A percentile compares a stretch with the other conserved stretches of the same genome.
These are phyloP conservation scores for Drosophila santomea DNA, from an alignment of 1,140 invertebrate species.

Conservation along the genomic window DNA sequence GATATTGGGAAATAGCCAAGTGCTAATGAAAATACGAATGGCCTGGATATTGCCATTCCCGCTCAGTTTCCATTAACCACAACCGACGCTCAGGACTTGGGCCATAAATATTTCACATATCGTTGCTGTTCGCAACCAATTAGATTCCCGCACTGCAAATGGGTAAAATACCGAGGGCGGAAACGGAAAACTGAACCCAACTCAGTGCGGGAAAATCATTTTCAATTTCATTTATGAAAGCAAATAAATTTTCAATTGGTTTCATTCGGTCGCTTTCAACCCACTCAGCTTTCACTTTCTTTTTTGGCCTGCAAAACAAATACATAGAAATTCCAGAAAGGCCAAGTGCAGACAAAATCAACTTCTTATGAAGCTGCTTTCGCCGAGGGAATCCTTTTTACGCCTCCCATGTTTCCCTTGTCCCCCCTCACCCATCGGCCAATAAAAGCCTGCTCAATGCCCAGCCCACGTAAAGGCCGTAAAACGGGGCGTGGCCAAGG, in stretches of 20 bases:
- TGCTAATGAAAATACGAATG: constrained; percentile 14
- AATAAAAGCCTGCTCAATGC: constrained; percentile 51
- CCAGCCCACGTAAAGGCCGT: constrained; percentile 42
- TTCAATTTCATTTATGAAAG: constrained; percentile 74
- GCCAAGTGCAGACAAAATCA: constrained; percentile 50
- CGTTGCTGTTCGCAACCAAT: constrained; percentile 31
- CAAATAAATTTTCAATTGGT: constrained; percentile 74
- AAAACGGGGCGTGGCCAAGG: constrained; percentile 42
- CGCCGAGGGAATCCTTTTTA: constrained; percentile 43
- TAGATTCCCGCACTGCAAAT: constrained; percentile 47
- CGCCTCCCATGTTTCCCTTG: neutral
- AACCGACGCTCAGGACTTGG: neutral
- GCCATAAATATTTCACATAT: constrained; percentile 46
- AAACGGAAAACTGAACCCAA: constrained; percentile 27
- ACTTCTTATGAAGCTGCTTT: constrained; percentile 41
- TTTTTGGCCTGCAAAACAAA: constrained; percentile 42
- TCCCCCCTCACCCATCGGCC: neutral
- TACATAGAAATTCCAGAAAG: constrained; percentile 47
- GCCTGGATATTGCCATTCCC: constrained; percentile 6
- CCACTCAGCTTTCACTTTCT: constrained; percentile 27
- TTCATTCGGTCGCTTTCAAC: constrained; percentile 37
- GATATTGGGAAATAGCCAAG: neutral
- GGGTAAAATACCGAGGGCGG: constrained; percentile 15
- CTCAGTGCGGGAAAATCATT: constrained; percentile 50
- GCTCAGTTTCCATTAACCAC: constrained; percentile 35